Evolutionary conservation across 2,797 vertebrate genomes (phyloP).

Genomic region (Tamandua tetradactyla): DNA sequence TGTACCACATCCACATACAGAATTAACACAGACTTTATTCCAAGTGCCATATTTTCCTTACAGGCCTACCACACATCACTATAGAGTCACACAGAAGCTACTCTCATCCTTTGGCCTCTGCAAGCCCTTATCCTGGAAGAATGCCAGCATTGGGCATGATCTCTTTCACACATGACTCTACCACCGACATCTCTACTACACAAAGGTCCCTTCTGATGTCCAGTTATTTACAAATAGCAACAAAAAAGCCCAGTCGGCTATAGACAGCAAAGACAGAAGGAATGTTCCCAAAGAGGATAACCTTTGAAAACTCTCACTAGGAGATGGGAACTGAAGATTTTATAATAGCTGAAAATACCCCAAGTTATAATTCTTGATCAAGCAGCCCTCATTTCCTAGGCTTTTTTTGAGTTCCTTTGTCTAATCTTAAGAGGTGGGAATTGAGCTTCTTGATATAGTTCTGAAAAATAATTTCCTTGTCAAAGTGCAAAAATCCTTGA

Average conservation of each 20-base stretch:
- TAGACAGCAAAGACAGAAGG: not conserved
- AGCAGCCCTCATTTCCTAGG: not conserved
- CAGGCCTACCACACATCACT: not conserved
- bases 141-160: not conserved
- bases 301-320: not conserved
- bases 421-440: constrained; percentile 13
- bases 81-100: not conserved
- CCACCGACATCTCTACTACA: not conserved
- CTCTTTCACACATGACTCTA: constrained; percentile 17
- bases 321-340: not conserved
- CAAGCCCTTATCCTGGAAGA: not conserved
- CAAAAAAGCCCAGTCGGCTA: not conserved
- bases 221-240: constrained; percentile 1
- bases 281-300: not conserved
- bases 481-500: too few relatives aligned
- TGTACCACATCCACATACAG: constrained; percentile 49
- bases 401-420: not conserved
- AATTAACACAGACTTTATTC: constrained; percentile 51
- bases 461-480: too few relatives aligned
- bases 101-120: not conserved
- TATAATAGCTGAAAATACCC: not conserved
- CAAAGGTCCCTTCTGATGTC: not conserved
- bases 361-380: not conserved
- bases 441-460: constrained; percentile 11
- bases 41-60: constrained; percentile 13